A percentile compares a stretch with the other conserved stretches of the same genome.
These are phyloP conservation scores for Neodiprion fabricii DNA, from an alignment of 1,140 invertebrate genomes.

Conservation along the genomic window DNA sequence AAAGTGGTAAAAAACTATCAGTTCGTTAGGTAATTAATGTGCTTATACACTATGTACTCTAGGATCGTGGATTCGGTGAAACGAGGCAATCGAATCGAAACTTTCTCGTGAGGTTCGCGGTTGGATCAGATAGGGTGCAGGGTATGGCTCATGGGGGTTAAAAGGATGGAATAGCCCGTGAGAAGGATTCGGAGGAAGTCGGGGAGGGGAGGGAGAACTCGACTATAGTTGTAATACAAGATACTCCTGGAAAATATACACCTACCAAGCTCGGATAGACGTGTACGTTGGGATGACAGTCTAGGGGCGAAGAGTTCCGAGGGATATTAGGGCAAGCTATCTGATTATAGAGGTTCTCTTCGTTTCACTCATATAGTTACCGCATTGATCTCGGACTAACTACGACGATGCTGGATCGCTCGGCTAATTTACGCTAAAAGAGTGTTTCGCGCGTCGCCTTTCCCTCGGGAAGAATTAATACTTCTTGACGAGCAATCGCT, in stretches of 20 bases:
- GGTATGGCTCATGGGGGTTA: neutral
- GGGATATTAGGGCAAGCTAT: conserved; percentile 42
- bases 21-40: no score
- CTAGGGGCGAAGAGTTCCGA: neutral
- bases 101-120: neutral
- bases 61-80: conserved; percentile 19
- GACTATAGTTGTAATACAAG: no score
- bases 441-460: neutral
- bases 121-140: conserved; percentile 13
- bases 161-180: neutral
- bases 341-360: conserved; percentile 29
- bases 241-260: no score
- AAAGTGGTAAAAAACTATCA: no score
- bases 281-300: no score
- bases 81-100: conserved; percentile 26
- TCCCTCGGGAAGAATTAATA: neutral
- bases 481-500: neutral
- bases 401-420: neutral
- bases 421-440: neutral
- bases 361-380: conserved; percentile 32
- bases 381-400: conserved; percentile 35
- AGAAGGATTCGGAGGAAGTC: no score
- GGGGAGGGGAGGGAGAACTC: no score
- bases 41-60: neutral
- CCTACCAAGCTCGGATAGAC: no score